Base-by-base conservation (phyloP, 2,113 vertebrate genomes). In the Pampusana beccarii region DNA sequence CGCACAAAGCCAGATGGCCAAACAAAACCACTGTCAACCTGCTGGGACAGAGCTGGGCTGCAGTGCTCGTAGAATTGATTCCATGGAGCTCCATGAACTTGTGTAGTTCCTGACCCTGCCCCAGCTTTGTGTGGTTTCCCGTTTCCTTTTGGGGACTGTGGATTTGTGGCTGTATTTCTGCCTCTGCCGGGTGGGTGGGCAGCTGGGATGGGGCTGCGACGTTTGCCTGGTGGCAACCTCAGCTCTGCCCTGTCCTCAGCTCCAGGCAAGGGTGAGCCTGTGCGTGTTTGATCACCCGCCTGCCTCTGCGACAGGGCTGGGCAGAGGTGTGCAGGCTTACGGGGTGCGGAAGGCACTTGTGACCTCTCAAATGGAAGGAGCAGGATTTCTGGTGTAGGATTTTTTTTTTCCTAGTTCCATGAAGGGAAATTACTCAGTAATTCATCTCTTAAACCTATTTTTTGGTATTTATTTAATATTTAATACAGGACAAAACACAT, bases 141-240 rank as follows among this genome's bases (percentile, higher is more conserved):
- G 11, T 19, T 64, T 62, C 25, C 40, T 44, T 36, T 23, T 16
- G 16, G 42, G 28, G 26, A 9, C 28, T 15, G 19, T 38, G 19
- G 11, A 7, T 19, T 34, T 16, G 17, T 36, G 36, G 40, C 42
- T n/a, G 54, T 4, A 2, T 51, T 42, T 66, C 74, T 21, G 48
- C 36, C 10, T 2, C 36, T 21, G 34, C 48, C 2, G 20, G 34
- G 25, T 42, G n/a, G 2, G 9, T 36, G 31, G 25, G 44, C 1
- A 4, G 20, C 54, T 40, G 86, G n/a, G 57, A 18, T 13, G 57
- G 50, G 50, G 50, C 34, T 31, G 48, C 0, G 4, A 25, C 5
- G n/a, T 11, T 50, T n/a, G 66, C 24, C 23, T 0, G 1, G 20
- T 0, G 4, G 54, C 54, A 26, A 26, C 46, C 46, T 33, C 46